Base-by-base conservation (phyloP, 2,113 vertebrate species). In the Zapornia atra region DNA sequence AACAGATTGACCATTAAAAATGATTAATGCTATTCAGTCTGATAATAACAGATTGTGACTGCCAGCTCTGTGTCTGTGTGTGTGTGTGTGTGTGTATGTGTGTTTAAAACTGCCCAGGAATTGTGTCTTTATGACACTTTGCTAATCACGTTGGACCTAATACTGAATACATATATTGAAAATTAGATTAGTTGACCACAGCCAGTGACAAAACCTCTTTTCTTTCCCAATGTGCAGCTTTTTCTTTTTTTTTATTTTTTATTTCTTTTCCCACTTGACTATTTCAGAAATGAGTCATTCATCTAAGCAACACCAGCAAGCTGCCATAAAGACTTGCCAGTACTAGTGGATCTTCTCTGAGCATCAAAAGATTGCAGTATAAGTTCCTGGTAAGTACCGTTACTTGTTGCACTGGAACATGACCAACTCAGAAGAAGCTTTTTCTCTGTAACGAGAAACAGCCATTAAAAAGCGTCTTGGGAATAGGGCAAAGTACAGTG, bases 1-100 rank as follows among this genome's bases (percentile, higher is more conserved):
- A 90, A 90, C 94, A 96, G 82, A 96, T 95, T 96, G 97, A 87
- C 92, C 92, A 97, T 98, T 98, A 98, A 97, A 97, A 98, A 97
- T 97, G 95, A 98, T 98, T 98, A 98, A 98, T 97, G 95, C 51
- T 94, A 89, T 95, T 90, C 82, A 92, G 80, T 97, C 88, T 97
- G 97, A 97, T 97, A 97, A 96, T 97, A 91, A 72, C 70, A 20
- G 26, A 88, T 76, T 84, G 59, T 97, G 97, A 96, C 86, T 97
- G 90, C 63, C 65, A 92, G 94, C 40, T 90, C 38, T 93, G 33
- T 81, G 42, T 64, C 56, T 42, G 76, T 6, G 7, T 38, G 36
- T 11, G n/a, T 34, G 53, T 16, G 66, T 48, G 48, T 48, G 48
- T 48, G 51, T 15, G 51, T 44, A 36, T 26, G 51, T 50, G 73